Percentiles rank a stretch among this genome's conserved stretches.
Conservation (phyloP, 2,797 vertebrate species). For the Pipistrellus pipistrellus region DNA sequence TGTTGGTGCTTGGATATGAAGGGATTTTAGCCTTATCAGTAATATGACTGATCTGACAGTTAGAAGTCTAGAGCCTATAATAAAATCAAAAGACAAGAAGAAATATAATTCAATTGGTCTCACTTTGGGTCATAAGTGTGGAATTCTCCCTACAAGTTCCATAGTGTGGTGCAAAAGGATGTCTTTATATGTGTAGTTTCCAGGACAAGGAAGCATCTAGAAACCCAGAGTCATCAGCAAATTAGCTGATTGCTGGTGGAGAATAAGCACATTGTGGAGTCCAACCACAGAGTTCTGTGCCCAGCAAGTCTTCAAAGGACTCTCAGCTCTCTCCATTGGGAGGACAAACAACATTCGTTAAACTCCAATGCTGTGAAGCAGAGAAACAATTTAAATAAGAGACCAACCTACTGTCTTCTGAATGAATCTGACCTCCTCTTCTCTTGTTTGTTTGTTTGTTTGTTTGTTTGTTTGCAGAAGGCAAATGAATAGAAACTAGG, state of each 20-base stretch:
- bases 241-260: neutral
- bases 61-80: conserved; percentile 1
- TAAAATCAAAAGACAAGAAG: conserved; percentile 14
- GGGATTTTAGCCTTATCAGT: neutral
- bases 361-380: neutral
- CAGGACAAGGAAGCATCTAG: neutral
- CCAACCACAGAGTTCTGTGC: neutral
- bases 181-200: neutral
- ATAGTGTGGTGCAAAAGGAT: neutral
- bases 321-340: neutral
- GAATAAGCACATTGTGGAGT: accelerated
- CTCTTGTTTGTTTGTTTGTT: neutral
- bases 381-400: neutral
- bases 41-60: neutral
- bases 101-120: neutral
- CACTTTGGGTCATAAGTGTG: neutral
- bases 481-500: neutral
- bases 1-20: neutral
- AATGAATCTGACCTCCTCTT: neutral
- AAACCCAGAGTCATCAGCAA: neutral
- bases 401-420: neutral
- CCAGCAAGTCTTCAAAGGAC: neutral
- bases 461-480: neutral
- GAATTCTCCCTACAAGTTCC: neutral
- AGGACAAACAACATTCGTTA: neutral